Evolutionary conservation across 2,797 vertebrate species (phyloP).

Genomic region (Catamblyrhynchus diadema): DNA sequence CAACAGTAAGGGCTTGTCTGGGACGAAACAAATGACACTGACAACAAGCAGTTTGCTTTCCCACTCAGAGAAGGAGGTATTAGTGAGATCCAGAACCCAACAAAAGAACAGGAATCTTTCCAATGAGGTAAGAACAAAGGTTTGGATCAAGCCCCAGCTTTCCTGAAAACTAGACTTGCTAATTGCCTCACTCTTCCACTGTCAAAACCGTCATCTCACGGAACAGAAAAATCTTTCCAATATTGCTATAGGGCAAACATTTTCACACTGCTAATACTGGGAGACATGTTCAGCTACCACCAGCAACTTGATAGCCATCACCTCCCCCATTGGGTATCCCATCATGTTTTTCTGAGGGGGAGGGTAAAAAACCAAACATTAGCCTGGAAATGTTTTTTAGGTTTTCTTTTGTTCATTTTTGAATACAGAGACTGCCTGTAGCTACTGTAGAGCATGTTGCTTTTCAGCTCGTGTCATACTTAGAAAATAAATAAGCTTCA

Average conservation of each 20-base stretch:
- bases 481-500: not conserved
- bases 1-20: not conserved
- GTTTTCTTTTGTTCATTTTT: not conserved
- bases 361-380: too few species aligned
- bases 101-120: conserved; percentile 18
- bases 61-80: not conserved
- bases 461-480: not conserved
- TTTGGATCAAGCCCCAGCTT: conserved; percentile 3
- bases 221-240: not conserved
- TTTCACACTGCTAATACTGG: not conserved
- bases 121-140: not conserved
- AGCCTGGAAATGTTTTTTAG: not conserved
- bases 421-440: not conserved
- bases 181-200: conserved; percentile 21
- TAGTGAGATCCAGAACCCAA: not conserved
- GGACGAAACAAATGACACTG: conserved; percentile 7
- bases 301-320: not conserved
- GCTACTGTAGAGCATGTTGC: not conserved
- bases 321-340: not conserved
- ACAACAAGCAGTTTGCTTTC: not conserved
- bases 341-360: not conserved
- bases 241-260: not conserved
- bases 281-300: not conserved
- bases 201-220: not conserved
- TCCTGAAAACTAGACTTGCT: conserved; percentile 46